Evolutionary conservation across 2,888 invertebrate genomes (phyloP).

Genomic region (Tinea trinotella): DNA sequence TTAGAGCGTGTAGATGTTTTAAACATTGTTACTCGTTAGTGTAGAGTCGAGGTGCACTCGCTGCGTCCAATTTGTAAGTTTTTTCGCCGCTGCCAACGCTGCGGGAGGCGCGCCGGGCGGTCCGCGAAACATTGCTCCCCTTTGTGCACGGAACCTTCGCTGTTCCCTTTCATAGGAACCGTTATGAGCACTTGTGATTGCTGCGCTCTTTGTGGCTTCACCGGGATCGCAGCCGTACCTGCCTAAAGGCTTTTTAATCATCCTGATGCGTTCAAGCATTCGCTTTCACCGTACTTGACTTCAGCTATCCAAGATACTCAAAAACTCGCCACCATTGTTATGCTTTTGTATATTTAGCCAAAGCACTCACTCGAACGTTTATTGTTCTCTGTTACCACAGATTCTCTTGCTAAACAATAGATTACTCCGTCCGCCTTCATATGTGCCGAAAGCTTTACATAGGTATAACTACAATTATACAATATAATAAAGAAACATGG

Average conservation of each 20-base stretch:
- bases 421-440: background rate
- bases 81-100: slow-evolving; percentile 42
- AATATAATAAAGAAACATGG: background rate
- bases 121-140: slow-evolving; percentile 38
- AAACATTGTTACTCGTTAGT: slow-evolving; percentile 44
- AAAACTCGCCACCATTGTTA: background rate
- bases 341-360: background rate
- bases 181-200: slow-evolving; percentile 47
- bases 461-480: background rate
- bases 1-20: slow-evolving; percentile 28
- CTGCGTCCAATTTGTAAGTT: slow-evolving; percentile 34
- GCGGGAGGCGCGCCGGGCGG: slow-evolving; percentile 48
- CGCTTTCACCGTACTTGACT: slow-evolving; percentile 1
- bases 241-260: slow-evolving; percentile 11
- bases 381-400: slow-evolving; percentile 3
- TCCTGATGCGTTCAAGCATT: slow-evolving; percentile 9
- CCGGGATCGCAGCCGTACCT: slow-evolving; percentile 20
- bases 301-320: background rate
- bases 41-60: slow-evolving; percentile 22
- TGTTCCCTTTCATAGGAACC: slow-evolving; percentile 49
- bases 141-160: slow-evolving; percentile 40
- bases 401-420: background rate
- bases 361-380: slow-evolving; percentile 9
- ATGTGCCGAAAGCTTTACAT: background rate
- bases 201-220: slow-evolving; percentile 24